Evolutionary conservation across 2,797 vertebrate genomes (phyloP).

Genomic region (Thalassophryne amazonica): DNA sequence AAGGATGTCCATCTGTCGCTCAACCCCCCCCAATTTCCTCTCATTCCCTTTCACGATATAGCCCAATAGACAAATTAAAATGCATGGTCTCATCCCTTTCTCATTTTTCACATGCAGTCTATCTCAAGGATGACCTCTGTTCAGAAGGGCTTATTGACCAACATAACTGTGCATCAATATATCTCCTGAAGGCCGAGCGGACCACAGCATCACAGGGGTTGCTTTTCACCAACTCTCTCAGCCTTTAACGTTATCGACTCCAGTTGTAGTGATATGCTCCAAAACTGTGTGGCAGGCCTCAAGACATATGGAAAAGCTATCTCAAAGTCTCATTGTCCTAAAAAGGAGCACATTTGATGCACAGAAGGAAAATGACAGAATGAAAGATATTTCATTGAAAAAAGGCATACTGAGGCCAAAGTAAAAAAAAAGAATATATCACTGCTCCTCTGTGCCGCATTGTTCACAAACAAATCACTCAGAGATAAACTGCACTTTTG

Average conservation of each 20-base stretch:
- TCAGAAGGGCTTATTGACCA: constrained; percentile 82
- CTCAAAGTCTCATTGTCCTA: constrained; percentile 30
- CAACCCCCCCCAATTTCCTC: constrained; percentile 6
- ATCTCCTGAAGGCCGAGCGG: constrained; percentile 75
- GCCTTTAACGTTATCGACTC: constrained; percentile 69
- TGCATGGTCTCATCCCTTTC: constrained; percentile 71
- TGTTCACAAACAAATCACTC: constrained; percentile 42
- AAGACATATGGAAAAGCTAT: constrained; percentile 26
- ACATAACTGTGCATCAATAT: constrained; percentile 80
- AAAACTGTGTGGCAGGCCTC: constrained; percentile 23
- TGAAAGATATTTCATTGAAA: constrained; percentile 3
- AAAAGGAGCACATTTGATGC: constrained; percentile 12
- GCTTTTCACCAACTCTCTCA: constrained; percentile 65
- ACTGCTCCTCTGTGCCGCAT: constrained; percentile 26
- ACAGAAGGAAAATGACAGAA: constrained; percentile 25
- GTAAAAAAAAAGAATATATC: constrained; percentile 29
- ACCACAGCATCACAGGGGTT: constrained; percentile 60
- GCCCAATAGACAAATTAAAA: constrained; percentile 69
- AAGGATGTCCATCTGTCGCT: constrained; percentile 48
- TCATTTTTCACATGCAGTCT: constrained; percentile 76
- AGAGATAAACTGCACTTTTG: constrained; percentile 55
- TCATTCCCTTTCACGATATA: constrained; percentile 57
- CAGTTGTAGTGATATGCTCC: constrained; percentile 52
- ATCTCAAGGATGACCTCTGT: constrained; percentile 75
- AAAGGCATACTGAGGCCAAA: constrained; percentile 17